Base-by-base conservation (phyloP, 2,888 invertebrate genomes). In the Torymus tubicola region DNA sequence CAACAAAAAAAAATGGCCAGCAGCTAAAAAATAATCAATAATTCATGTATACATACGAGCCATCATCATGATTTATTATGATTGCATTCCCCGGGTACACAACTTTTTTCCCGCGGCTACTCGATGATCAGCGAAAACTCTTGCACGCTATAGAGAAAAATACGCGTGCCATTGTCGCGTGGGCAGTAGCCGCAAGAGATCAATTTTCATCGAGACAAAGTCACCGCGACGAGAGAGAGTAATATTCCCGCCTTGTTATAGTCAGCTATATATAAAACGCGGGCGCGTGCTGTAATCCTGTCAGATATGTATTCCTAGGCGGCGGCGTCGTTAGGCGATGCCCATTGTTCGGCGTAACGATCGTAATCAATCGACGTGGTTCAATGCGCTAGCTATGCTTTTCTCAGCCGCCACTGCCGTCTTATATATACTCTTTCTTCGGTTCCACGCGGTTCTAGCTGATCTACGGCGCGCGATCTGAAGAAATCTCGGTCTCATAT, bases 281-380 rank as follows among this genome's bases (percentile, higher is more conserved):
- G 60, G 58, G 16, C 52, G 68, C 52, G 68, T 16, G 12, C n/a
- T 14, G 60, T 72, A 73, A 63, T 79, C 61, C 61, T 14, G 63
- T 57, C 53, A 60, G 68, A 73, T 68, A 31, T 31, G 31, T 31
- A 81, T 74, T 82, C 61, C 53, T 12, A 53, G 42, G 75, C 5
- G 52, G 58, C 58, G 60, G 81, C 78, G 81, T 69, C 86, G 87
- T 87, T 86, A 86, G 82, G 81, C 78, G 86, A 82, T 71, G 61
- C 85, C 31, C 84, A 88, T 89, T 89, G 89, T 89, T 86, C 87
- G 81, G 53, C 83, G 79, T 88, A 88, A 87, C 86, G 89, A 89
- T 88, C 84, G 85, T 86, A 85, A 89, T 88, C 89, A 87, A 88
- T 88, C 86, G 87, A 84, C 80, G 78, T 72, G 84, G 84, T 86